Evolutionary conservation across 2,797 vertebrate genomes (phyloP), one percentile per base, ranked within the genome.

Genomic region (Chrysocyon brachyurus): DNA sequence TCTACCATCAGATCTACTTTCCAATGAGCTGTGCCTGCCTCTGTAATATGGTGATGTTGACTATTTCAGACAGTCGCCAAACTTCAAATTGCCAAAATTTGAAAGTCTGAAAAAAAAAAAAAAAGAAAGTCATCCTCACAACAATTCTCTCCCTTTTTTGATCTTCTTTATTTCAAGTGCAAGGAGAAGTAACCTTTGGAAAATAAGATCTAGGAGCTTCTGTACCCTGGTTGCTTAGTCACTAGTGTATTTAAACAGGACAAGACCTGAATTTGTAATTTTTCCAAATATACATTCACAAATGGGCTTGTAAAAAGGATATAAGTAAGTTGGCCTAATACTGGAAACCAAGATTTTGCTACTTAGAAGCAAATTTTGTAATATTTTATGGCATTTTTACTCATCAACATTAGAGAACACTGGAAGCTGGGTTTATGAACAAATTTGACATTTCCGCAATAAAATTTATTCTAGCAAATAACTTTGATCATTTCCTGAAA

Each of bases 391-490:
- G 7, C 52, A 86, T 83, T 92, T 98, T 64, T 85, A 21, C 28
- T 83, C 54, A 40, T 87, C 31, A 59, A 3, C 12, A 61, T 90
- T 79, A 77, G n/a, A 92, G 61, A 88, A 92, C 6, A 33, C 72
- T 54, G 12, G 21, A 97, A 92, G 49, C n/a, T 79, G 68, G 21
- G 16, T 92, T 97, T 92, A 52, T 66, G 59, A 68, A 72, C 24
- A 15, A 89, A 75, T 89, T 70, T 96, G 94, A 92, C 79, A 91
- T 84, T 97, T 95, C 11, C 46, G 9, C 73, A 93, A 68, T 92
- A 94, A 75, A 88, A 72, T 90, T 93, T 92, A 92, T 94, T 81
- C 92, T 79, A 93, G 63, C 86, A 97, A 94, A 72, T 94, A 94
- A 90, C 92, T 83, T 97, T 88, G 79, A 75, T 95, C 68, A 92